These are phyloP conservation scores for Podarcis siculus DNA, from an alignment of 2,797 vertebrate genomes.

Conservation along the genomic window DNA sequence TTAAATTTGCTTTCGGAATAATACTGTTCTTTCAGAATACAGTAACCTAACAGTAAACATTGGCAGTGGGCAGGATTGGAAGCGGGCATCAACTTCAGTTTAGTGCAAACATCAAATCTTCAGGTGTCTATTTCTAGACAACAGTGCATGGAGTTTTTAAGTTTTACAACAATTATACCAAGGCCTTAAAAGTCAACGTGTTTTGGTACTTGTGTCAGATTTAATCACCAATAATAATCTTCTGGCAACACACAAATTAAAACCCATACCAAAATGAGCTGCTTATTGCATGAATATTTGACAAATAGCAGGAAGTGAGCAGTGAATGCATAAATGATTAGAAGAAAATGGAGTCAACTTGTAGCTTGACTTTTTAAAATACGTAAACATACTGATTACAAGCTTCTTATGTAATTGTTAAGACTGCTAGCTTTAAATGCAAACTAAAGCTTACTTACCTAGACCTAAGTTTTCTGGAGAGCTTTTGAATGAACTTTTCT, in stretches of 20 bases:
- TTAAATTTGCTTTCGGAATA: neutral
- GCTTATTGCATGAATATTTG: neutral
- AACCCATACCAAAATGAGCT: neutral
- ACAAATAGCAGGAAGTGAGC: neutral
- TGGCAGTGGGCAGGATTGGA: neutral
- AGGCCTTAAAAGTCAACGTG: neutral
- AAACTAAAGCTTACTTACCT: neutral
- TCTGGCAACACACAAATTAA: neutral
- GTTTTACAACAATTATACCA: neutral
- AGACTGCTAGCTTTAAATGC: neutral
- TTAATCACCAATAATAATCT: neutral
- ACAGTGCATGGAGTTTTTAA: neutral
- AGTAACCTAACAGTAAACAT: neutral
- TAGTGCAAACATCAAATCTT: neutral
- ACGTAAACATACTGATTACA: neutral
- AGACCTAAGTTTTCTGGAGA: neutral
- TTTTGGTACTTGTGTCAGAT: neutral
- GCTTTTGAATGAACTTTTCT: neutral
- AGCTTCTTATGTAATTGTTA: neutral
- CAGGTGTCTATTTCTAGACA: neutral
- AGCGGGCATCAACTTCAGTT: neutral
- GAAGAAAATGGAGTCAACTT: neutral
- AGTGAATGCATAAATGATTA: neutral
- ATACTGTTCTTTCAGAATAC: neutral
- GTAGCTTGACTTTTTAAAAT: neutral